These are phyloP conservation scores for Cotesia typhae DNA, from an alignment of 1,140 invertebrate species.

Conservation along the genomic window DNA sequence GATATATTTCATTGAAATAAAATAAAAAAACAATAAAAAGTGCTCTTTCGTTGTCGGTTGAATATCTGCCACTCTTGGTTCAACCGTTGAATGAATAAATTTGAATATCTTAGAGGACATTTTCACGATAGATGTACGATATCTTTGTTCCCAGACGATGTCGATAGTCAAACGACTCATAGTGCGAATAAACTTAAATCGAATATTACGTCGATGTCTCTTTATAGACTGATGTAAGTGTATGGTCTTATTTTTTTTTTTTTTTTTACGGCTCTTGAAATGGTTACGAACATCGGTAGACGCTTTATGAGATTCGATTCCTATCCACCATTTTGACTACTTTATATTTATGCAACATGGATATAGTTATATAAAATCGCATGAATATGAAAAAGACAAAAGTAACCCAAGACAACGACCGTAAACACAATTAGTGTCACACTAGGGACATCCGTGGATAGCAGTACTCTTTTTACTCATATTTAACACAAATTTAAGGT, in stretches of 20 bases:
- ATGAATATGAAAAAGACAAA: constrained; percentile 33
- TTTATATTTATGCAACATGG: too few relatives aligned
- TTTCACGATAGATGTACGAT: constrained; percentile 21
- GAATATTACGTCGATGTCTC: background rate
- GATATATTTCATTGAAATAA: too few relatives aligned
- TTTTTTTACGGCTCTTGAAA: too few relatives aligned
- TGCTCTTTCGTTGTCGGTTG: background rate
- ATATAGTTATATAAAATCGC: background rate
- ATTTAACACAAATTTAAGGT: constrained; percentile 54
- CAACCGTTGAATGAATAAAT: constrained; percentile 36
- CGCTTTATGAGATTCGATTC: too few relatives aligned
- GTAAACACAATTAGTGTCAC: constrained; percentile 57
- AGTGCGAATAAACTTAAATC: constrained; percentile 5
- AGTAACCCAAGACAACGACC: constrained; percentile 41
- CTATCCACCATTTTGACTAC: too few relatives aligned
- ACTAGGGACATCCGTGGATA: constrained; percentile 35
- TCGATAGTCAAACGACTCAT: constrained; percentile 1
- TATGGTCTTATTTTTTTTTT: too few relatives aligned
- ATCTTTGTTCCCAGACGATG: constrained; percentile 28
- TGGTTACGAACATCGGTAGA: too few relatives aligned
- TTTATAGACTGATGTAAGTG: background rate
- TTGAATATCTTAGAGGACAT: constrained; percentile 33
- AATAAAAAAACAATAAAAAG: constrained; percentile 11
- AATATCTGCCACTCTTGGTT: constrained; percentile 28
- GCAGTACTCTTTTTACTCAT: constrained; percentile 36